Evolutionary conservation across 2,888 invertebrate species (phyloP).

Genomic region (Podotricha telesiphe): DNA sequence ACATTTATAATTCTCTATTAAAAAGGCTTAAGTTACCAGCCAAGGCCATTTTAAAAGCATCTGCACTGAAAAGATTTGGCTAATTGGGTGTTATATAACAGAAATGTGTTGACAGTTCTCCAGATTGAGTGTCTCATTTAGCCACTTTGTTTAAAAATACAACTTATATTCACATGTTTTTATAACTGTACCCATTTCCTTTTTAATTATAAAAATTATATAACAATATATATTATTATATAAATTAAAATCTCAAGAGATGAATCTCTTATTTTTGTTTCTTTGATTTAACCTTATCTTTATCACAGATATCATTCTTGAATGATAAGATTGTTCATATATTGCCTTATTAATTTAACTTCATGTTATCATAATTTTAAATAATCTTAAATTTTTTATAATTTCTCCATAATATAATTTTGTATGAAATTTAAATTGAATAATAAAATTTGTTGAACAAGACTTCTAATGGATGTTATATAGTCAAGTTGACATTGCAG

Average conservation of each 20-base stretch:
- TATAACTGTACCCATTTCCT: too few species aligned
- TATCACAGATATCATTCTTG: neutral
- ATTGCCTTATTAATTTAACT: too few species aligned
- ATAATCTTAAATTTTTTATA: too few species aligned
- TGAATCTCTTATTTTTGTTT: slow-evolving; percentile 13
- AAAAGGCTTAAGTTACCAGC: neutral
- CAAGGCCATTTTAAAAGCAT: slow-evolving; percentile 5
- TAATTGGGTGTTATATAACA: slow-evolving; percentile 64
- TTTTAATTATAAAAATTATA: neutral
- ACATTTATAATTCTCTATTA: neutral
- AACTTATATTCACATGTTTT: too few species aligned
- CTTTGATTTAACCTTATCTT: slow-evolving; percentile 17
- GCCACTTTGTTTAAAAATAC: neutral
- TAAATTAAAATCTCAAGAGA: neutral
- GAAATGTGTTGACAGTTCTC: slow-evolving; percentile 59
- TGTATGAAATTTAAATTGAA: too few species aligned
- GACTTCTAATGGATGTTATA: too few species aligned
- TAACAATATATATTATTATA: neutral
- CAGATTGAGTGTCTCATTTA: neutral
- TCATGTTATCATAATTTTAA: too few species aligned
- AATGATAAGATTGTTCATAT: slow-evolving; percentile 5
- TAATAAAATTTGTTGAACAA: too few species aligned
- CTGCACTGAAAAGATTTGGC: neutral
- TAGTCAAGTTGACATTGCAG: too few species aligned
- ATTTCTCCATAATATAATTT: too few species aligned